Base-by-base conservation (phyloP, 1,140 invertebrate species). In the Musca vetustissima region DNA sequence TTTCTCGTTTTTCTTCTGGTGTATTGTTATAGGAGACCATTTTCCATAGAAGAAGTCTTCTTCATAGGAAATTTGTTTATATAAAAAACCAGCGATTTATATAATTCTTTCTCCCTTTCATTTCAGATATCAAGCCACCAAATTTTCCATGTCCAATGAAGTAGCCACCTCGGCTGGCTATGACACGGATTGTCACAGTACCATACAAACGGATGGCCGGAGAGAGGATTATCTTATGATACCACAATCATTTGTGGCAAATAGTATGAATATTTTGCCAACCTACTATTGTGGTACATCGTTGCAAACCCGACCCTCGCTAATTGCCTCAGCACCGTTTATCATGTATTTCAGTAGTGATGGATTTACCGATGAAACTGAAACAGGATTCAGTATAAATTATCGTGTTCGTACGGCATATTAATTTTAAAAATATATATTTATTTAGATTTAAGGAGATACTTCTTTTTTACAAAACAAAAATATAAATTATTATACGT, bases 161-260 rank as follows among this genome's bases (percentile, higher is more conserved):
- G 61, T 47, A 14, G 25, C 17, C 13, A 49, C 19, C 0, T 17
- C 28, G 28, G 11, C 17, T 13, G 69, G 64, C 32, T 71, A 69
- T 43, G 71, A 72, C 47, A 24, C 47, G 13, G 55, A 66, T 36
- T 73, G 72, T 48, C 69, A 67, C 32, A 49, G 52, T 11, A 55
- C 25, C 15, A 25, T 69, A 15, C n/a, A 49, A 9, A 70, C 72
- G 15, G n/a, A 28, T 1, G 64, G 52, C 1, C 19, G 70, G 3
- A 48, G 69, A 22, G 78, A 84, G 22, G 85, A 86, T 73, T 85
- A 83, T 74, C 70, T 86, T 7, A 84, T 83, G 75, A 84, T 86
- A 17, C 83, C 83, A 43, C 50, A 69, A 55, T 64, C 68, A 9
- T 55, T 65, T 28, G 52, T 69, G 13, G 52, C 36, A 4, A 64